Percentiles rank a stretch among this genome's conserved stretches.
phyloP scores from a whole-genome alignment of 2,797 vertebrate species.

The Poecile montanus region DNA sequence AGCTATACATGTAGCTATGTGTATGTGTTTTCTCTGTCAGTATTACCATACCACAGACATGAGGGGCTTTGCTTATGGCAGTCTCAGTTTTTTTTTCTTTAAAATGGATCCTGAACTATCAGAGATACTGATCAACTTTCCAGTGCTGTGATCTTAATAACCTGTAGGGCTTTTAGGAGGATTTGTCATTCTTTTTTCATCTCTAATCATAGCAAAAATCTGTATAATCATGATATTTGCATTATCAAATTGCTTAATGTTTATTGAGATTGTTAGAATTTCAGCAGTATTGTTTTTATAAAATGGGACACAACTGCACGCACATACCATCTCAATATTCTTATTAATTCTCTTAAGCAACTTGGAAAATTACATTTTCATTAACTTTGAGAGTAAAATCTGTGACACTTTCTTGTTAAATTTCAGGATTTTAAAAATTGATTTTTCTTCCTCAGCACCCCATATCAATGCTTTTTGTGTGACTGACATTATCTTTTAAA shows the following conservation, averaged over 20 bases:
- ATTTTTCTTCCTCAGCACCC: not conserved
- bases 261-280: not conserved
- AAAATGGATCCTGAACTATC: slow-evolving; percentile 2
- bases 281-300: not conserved
- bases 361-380: not conserved
- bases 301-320: not conserved
- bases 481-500: not conserved
- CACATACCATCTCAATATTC: not conserved
- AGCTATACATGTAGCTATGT: not conserved
- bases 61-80: not conserved
- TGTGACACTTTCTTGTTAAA: not conserved
- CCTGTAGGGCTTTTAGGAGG: slow-evolving; percentile 16
- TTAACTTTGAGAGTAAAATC: not conserved
- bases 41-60: not conserved
- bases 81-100: slow-evolving; percentile 37
- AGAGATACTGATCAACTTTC: slow-evolving; percentile 4
- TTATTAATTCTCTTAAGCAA: slow-evolving; percentile 21
- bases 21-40: not conserved
- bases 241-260: not conserved
- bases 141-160: slow-evolving; percentile 20
- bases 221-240: not conserved
- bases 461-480: not conserved
- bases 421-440: not conserved
- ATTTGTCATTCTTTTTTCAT: slow-evolving; percentile 26
- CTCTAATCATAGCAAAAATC: not conserved